A percentile compares a stretch with the other conserved stretches of the same genome.
These are phyloP conservation scores for Montipora capitata DNA, from an alignment of 92 coral and sea anemone genomes.

Conservation along the genomic window DNA sequence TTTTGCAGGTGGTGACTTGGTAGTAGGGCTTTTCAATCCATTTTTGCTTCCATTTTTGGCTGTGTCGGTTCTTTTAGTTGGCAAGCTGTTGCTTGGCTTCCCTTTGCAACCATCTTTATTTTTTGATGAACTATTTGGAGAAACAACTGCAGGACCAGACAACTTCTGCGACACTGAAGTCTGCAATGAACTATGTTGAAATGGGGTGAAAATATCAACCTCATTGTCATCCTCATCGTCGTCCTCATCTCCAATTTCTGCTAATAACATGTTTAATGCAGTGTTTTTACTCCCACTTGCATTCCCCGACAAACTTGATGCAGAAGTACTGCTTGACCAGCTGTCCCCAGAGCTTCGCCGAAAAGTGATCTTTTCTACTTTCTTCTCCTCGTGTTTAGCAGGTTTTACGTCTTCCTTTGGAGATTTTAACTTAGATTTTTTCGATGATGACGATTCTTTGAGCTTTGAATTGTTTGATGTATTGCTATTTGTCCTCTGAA, in stretches of 20 bases:
- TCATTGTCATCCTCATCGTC: constrained; percentile 87
- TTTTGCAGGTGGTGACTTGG: constrained; percentile 19
- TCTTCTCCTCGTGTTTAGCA: constrained; percentile 78
- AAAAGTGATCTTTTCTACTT: constrained; percentile 87
- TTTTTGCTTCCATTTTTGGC: constrained; percentile 48
- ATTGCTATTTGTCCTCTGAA: constrained; percentile 6
- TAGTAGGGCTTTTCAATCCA: constrained; percentile 63
- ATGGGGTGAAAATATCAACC: constrained; percentile 85
- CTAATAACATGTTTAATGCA: constrained; percentile 89
- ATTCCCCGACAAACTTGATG: constrained; percentile 66
- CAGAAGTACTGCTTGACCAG: constrained; percentile 93
- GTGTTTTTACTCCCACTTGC: constrained; percentile 70
- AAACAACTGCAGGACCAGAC: not conserved
- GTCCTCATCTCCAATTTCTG: constrained; percentile 84
- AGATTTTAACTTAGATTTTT: constrained; percentile 51
- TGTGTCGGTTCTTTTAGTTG: constrained; percentile 44
- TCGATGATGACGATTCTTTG: constrained; percentile 38
- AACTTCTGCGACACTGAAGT: constrained; percentile 24
- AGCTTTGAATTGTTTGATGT: constrained; percentile 32
- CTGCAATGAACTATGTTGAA: constrained; percentile 66
- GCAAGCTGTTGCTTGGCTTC: constrained; percentile 27
- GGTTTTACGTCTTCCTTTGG: constrained; percentile 61
- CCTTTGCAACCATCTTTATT: constrained; percentile 56
- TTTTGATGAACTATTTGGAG: constrained; percentile 43
- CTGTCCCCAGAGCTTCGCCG: constrained; percentile 97